Percentiles rank a stretch among this genome's conserved stretches.
Conservation (phyloP, 2,797 vertebrate genomes). For the Rousettus madagascariensis region DNA sequence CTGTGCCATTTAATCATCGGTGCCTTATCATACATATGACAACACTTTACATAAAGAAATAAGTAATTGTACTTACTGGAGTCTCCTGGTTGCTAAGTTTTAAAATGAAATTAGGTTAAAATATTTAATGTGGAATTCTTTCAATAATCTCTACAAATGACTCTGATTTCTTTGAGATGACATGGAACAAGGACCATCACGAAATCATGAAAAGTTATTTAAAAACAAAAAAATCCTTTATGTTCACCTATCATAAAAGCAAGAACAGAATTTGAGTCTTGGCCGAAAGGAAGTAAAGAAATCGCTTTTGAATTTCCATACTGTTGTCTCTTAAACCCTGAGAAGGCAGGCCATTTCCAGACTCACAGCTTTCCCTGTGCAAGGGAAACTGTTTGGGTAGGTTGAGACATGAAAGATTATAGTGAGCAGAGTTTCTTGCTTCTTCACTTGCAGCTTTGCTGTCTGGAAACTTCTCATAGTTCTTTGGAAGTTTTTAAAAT, state of each 20-base stretch:
- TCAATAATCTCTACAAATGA: background rate
- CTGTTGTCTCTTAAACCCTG: background rate
- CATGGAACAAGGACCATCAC: background rate
- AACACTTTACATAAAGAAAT: background rate
- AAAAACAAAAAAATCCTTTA: background rate
- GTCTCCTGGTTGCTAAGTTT: background rate
- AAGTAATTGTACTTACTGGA: background rate
- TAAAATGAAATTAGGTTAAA: conserved; percentile 42
- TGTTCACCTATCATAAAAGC: background rate
- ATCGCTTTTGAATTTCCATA: background rate
- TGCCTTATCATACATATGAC: background rate
- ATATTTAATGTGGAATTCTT: background rate
- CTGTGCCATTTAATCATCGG: background rate
- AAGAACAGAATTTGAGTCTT: background rate
- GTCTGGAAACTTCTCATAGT: background rate
- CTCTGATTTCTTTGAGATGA: conserved; percentile 6
- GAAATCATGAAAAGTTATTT: background rate
- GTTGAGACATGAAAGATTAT: background rate
- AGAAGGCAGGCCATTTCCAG: background rate
- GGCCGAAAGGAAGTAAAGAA: background rate
- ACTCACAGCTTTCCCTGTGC: background rate
- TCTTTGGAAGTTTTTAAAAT: background rate
- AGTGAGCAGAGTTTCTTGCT: background rate
- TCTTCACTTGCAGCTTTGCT: background rate
- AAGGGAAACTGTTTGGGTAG: background rate